Conservation (phyloP, 2,888 invertebrate species). For the Drosophila siamana region DNA sequence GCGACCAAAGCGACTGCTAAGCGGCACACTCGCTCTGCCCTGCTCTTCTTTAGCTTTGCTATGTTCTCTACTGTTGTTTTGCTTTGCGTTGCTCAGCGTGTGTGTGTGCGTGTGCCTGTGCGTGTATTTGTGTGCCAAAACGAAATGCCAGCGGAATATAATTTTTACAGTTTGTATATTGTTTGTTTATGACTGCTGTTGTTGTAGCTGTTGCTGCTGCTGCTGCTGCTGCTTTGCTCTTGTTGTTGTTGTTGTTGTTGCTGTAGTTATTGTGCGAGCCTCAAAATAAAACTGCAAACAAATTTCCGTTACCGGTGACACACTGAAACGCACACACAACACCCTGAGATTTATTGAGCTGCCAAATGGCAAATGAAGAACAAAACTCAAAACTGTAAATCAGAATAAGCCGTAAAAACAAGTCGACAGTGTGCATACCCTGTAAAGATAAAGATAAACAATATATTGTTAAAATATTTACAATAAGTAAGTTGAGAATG, state of each 20-base stretch:
- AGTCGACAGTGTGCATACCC: conserved; percentile 12
- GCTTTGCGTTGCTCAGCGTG: neutral
- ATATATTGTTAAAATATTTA: neutral
- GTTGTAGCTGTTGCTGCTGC: conserved; percentile 25
- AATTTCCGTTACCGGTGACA: conserved; percentile 63
- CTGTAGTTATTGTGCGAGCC: conserved; percentile 41
- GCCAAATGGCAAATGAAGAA: conserved; percentile 41
- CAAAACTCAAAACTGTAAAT: conserved; percentile 37
- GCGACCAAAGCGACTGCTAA: conserved; percentile 44
- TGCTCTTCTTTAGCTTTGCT: neutral
- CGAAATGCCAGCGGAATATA: conserved; percentile 44
- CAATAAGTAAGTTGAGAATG: neutral
- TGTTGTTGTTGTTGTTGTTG: conserved; percentile 35
- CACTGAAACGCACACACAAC: conserved; percentile 23
- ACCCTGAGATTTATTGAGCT: conserved; percentile 38
- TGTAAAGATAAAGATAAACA: neutral
- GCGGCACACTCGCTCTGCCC: conserved; percentile 20
- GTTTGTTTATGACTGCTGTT: conserved; percentile 39
- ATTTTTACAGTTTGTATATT: conserved; percentile 55
- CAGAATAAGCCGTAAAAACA: neutral
- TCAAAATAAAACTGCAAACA: conserved; percentile 63
- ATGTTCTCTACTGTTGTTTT: neutral
- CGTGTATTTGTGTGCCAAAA: conserved; percentile 25
- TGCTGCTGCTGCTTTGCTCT: conserved; percentile 7
- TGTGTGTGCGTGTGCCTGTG: neutral